Percentiles rank a stretch among this genome's conserved stretches.
Evolutionary conservation across 2,797 vertebrate species (phyloP).

Genomic region (Myiotriccus ornatus): DNA sequence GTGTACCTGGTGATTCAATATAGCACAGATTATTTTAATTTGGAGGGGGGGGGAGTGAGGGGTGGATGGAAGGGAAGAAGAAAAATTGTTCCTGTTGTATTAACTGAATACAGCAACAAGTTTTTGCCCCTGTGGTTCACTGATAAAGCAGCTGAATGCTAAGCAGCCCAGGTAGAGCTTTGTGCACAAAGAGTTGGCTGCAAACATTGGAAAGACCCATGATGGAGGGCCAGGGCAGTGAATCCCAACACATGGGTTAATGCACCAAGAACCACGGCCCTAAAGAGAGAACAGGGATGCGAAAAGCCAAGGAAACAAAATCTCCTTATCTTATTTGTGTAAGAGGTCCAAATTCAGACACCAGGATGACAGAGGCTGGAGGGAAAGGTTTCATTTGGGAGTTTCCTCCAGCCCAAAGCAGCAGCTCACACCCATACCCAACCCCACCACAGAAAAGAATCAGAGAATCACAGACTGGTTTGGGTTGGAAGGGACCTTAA

Average conservation of each 20-base stretch:
- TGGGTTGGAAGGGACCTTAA: neutral
- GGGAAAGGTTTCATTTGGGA: neutral
- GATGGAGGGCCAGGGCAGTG: neutral
- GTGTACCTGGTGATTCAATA: constrained; percentile 61
- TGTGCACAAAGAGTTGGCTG: neutral
- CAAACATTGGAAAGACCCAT: neutral
- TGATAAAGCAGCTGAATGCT: neutral
- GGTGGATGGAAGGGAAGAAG: neutral
- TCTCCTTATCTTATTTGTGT: neutral
- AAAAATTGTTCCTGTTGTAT: constrained; percentile 50
- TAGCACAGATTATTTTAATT: constrained; percentile 32
- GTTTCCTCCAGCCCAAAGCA: neutral
- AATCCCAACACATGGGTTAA: neutral
- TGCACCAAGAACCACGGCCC: neutral
- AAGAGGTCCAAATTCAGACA: neutral
- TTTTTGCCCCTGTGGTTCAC: constrained; percentile 6
- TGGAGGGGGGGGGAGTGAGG: neutral
- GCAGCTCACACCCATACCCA: neutral
- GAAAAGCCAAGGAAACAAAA: rapidly evolving
- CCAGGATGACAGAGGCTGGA: neutral
- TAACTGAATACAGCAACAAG: constrained; percentile 28
- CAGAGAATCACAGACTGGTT: neutral
- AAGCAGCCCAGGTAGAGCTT: neutral
- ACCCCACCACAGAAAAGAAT: neutral
- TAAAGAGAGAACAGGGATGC: neutral